Percentiles rank a stretch among this genome's conserved stretches.
These are phyloP conservation scores for Grus americana DNA, from an alignment of 2,113 vertebrate species.

Conservation along the genomic window DNA sequence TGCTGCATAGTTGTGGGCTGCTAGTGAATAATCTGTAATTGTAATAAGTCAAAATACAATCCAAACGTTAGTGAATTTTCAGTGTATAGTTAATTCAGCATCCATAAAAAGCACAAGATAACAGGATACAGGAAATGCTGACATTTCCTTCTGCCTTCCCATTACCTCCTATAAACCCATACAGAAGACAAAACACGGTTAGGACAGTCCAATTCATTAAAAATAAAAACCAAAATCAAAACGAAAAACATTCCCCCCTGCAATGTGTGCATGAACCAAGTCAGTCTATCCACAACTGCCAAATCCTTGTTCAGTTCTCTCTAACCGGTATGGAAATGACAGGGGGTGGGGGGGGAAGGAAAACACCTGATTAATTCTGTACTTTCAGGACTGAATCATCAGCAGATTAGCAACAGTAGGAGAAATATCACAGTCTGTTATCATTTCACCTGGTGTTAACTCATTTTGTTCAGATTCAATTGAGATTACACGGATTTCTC, in stretches of 20 bases:
- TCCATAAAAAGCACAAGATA: conserved; percentile 52
- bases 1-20: neutral
- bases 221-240: neutral
- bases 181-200: neutral
- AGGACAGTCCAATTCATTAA: neutral
- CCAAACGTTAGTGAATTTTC: neutral
- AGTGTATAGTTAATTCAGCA: neutral
- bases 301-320: neutral
- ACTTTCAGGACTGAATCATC: neutral
- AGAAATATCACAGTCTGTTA: neutral
- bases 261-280: neutral
- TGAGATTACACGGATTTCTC: neutral
- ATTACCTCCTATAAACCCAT: conserved; percentile 21
- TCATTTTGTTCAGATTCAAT: neutral
- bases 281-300: neutral
- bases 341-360: neutral
- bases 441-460: neutral
- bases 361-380: neutral
- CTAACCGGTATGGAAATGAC: neutral
- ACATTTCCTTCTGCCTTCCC: conserved; percentile 47
- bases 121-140: conserved; percentile 71
- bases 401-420: neutral
- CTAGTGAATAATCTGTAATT: neutral
- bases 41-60: neutral
- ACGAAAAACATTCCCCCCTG: neutral